A percentile compares a stretch with the other conserved stretches of the same genome.
phyloP scores from a whole-genome alignment of 2,888 invertebrate species.

The Lasiommata megera region DNA sequence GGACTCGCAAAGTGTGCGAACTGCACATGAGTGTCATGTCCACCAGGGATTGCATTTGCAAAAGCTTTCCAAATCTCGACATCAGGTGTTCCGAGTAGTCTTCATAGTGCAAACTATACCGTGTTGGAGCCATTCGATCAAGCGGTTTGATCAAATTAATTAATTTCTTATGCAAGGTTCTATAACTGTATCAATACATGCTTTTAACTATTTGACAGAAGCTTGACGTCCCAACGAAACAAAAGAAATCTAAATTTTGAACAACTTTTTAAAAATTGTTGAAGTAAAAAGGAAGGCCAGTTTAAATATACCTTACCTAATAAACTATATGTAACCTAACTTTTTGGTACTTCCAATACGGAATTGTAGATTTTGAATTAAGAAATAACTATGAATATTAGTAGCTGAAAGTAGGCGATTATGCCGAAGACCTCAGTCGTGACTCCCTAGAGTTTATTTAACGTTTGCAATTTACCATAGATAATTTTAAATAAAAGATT shows the following conservation, averaged over 20 bases:
- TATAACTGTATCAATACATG: not conserved
- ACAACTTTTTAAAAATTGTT: conserved; percentile 14
- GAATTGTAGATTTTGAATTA: too few relatives aligned
- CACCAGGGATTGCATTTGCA: conserved; percentile 87
- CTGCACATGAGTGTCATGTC: conserved; percentile 89
- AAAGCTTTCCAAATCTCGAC: conserved; percentile 85
- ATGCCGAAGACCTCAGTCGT: not conserved
- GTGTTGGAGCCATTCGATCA: conserved; percentile 70
- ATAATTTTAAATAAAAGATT: not conserved
- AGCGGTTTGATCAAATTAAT: not conserved
- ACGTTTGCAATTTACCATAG: not conserved
- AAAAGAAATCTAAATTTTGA: conserved; percentile 27
- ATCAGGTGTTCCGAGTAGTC: conserved; percentile 86
- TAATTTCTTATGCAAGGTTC: not conserved
- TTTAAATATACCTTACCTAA: not conserved
- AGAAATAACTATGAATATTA: too few relatives aligned
- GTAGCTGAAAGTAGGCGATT: too few relatives aligned
- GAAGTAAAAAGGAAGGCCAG: conserved; percentile 10
- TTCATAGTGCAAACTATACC: conserved; percentile 85
- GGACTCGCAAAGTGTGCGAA: conserved; percentile 87
- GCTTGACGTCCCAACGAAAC: conserved; percentile 26
- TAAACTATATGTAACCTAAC: too few relatives aligned
- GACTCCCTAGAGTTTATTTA: not conserved
- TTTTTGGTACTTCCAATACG: too few relatives aligned
- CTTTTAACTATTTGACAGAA: conserved; percentile 20